phyloP scores from a whole-genome alignment of 2,113 vertebrate genomes.

The Serilophus lunatus region DNA sequence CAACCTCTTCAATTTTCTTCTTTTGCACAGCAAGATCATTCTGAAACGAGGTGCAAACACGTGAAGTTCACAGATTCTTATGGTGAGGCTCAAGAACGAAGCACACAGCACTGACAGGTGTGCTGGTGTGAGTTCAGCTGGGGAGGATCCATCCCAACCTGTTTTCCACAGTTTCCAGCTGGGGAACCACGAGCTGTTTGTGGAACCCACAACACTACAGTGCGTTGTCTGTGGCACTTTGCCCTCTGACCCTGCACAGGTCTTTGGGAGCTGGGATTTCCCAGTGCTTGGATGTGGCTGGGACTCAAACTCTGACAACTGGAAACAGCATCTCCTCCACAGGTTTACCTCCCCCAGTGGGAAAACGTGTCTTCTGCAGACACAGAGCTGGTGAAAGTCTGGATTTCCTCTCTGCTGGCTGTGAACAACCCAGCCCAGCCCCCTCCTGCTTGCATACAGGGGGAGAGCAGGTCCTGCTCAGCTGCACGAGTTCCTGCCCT shows the following conservation, averaged over 20 bases:
- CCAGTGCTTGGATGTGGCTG: background rate
- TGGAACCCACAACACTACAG: too few species aligned
- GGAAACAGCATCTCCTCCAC: background rate
- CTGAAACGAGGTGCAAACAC: constrained; percentile 28
- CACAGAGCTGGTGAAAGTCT: background rate
- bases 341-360: background rate
- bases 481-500: too few species aligned
- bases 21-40: constrained; percentile 92
- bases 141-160: too few species aligned
- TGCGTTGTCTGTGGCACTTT: too few species aligned
- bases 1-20: constrained; percentile 95
- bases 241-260: background rate
- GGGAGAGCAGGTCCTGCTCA: too few species aligned
- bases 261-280: background rate
- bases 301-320: background rate
- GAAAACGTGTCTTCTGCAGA: background rate
- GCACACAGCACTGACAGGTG: background rate
- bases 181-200: background rate
- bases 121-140: background rate
- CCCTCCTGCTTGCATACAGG: too few species aligned
- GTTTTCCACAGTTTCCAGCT: too few species aligned
- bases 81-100: background rate
- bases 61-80: background rate
- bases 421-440: background rate
- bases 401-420: background rate